phyloP scores from a whole-genome alignment of 37 sponge, comb jelly and placozoan genomes.

The Crambe crambe region DNA sequence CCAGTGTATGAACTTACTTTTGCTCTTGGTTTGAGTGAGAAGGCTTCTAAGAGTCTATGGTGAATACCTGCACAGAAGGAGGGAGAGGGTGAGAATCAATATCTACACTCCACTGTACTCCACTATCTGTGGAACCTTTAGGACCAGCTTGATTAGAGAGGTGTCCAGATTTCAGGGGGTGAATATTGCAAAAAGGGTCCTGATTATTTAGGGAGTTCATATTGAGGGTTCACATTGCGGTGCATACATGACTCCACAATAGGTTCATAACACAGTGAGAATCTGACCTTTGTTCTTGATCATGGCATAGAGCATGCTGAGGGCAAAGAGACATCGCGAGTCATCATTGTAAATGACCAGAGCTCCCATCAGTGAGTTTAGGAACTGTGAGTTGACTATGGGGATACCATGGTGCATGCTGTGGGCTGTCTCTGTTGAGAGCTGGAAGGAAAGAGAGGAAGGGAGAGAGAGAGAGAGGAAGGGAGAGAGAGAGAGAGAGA shows the following conservation, averaged over 20 bases:
- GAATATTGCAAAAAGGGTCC: background rate
- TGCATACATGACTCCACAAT: background rate
- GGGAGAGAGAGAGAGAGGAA: background rate
- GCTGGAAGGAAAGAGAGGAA: slow-evolving; percentile 2
- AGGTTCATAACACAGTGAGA: background rate
- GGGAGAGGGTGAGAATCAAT: background rate
- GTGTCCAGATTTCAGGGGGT: background rate
- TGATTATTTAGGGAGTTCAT: background rate
- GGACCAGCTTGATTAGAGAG: background rate
- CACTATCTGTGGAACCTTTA: background rate
- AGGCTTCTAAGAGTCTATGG: slow-evolving; percentile 56
- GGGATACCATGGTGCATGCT: slow-evolving; percentile 28
- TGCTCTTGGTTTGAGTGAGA: slow-evolving; percentile 31
- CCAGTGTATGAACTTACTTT: slow-evolving; percentile 1
- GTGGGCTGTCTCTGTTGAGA: background rate
- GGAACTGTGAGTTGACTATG: slow-evolving; percentile 22
- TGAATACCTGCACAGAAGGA: slow-evolving; percentile 33
- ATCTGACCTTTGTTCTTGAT: slow-evolving; percentile 48
- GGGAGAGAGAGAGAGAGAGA: background rate
- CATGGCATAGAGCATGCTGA: slow-evolving; percentile 49
- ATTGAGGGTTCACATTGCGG: background rate
- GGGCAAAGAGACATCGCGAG: slow-evolving; percentile 53
- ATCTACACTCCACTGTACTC: no score
- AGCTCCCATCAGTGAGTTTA: slow-evolving; percentile 51
- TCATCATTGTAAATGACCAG: slow-evolving; percentile 48